A percentile compares a stretch with the other conserved stretches of the same genome.
Conservation (phyloP, 2,797 vertebrate species). For the Steatocranus sp. region DNA sequence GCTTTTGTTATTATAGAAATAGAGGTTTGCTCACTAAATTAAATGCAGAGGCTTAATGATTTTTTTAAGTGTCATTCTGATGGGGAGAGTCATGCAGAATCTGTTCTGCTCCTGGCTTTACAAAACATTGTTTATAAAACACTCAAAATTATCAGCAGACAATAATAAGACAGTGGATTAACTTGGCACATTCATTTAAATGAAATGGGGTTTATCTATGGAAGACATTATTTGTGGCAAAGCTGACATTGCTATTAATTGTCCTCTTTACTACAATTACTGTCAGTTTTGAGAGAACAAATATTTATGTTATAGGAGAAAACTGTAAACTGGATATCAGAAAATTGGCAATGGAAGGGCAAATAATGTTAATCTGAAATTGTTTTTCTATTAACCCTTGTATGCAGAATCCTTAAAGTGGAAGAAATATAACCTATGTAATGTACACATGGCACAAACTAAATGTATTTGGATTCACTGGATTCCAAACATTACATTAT, state of each 20-base stretch:
- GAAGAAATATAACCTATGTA: not conserved
- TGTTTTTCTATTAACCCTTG: not conserved
- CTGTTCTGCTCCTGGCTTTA: constrained; percentile 27
- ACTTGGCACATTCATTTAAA: constrained; percentile 45
- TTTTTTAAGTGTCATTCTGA: constrained; percentile 34
- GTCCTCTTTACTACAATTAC: constrained; percentile 32
- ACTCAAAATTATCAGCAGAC: constrained; percentile 47
- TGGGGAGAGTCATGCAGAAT: constrained; percentile 37
- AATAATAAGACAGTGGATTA: constrained; percentile 55
- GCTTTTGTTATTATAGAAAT: constrained; percentile 35
- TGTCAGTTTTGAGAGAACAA: constrained; percentile 21
- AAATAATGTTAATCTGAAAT: not conserved
- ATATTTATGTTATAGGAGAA: constrained; percentile 1
- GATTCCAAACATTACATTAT: not conserved
- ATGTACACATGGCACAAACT: not conserved
- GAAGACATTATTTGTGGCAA: constrained; percentile 41
- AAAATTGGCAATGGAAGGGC: constrained; percentile 9
- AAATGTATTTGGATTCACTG: not conserved
- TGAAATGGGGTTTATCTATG: constrained; percentile 53
- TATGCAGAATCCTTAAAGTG: not conserved
- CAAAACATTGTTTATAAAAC: constrained; percentile 55
- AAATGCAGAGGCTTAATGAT: constrained; percentile 54
- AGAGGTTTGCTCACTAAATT: constrained; percentile 44
- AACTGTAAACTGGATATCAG: not conserved
- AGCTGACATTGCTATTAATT: constrained; percentile 51